A percentile compares a stretch with the other conserved stretches of the same genome.
phyloP scores from a whole-genome alignment of 2,888 invertebrate species.

The Sipunculus nudus region DNA sequence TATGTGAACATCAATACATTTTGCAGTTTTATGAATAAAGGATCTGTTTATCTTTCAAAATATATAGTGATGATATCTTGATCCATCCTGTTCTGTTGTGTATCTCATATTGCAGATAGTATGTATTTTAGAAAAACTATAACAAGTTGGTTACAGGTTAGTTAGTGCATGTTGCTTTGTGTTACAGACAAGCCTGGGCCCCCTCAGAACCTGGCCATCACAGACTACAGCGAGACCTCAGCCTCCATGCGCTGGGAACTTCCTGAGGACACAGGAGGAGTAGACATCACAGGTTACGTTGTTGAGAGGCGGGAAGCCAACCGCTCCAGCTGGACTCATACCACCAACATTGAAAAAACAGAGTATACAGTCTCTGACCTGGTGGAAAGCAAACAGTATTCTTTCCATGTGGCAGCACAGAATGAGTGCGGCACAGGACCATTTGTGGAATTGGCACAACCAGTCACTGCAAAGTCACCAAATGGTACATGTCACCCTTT shows the following conservation, averaged over 20 bases:
- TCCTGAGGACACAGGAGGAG: conserved; percentile 41
- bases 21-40: neutral
- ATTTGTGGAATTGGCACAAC: conserved; percentile 40
- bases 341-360: neutral
- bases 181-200: conserved; percentile 43
- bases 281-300: conserved; percentile 43
- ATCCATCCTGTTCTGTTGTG: too few relatives aligned
- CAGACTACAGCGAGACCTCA: conserved; percentile 27
- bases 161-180: too few relatives aligned
- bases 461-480: conserved; percentile 50
- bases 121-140: too few relatives aligned
- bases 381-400: conserved; percentile 70
- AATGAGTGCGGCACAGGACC: conserved; percentile 79
- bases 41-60: too few relatives aligned
- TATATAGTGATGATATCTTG: too few relatives aligned
- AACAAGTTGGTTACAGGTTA: too few relatives aligned
- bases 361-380: conserved; percentile 39
- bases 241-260: conserved; percentile 31
- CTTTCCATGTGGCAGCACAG: conserved; percentile 86
- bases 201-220: conserved; percentile 39
- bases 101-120: too few relatives aligned
- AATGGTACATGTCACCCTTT: conserved; percentile 75
- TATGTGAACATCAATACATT: neutral
- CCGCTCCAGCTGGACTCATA: conserved; percentile 16
- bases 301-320: conserved; percentile 40